Base-by-base conservation (phyloP, 2,113 vertebrate species). In the Tachycineta bicolor region DNA sequence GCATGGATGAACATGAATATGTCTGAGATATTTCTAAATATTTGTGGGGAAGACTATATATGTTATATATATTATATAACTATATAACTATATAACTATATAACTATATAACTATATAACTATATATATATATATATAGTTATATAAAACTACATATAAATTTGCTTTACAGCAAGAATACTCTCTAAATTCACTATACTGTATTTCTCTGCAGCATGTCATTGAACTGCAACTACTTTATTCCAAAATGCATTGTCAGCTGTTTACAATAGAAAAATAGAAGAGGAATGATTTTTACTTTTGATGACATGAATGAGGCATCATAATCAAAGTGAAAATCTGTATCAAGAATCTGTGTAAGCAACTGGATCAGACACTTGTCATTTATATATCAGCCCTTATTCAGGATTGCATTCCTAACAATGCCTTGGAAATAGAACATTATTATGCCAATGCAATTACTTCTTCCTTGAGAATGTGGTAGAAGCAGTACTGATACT, bases 381-480 rank as follows among this genome's bases (percentile, higher is more conserved):
- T 93, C 77, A 96, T 97, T 97, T 96, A 87, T 69, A 91, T 19
- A 76, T 28, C 64, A 95, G 76, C 58, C 73, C 58, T 96, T 93
- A 94, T 75, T 92, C 80, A 94, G n/a, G 62, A 55, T 65, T 94
- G 49, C 55, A 75, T 96, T 97, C 39, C 77, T 95, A 96, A 93
- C 86, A 96, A 87, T 83, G 74, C 20, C 49, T 89, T 92, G 62
- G 64, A 71, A 94, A 85, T 90, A 74, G 31, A 79, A 93, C 79
- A 93, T 95, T 94, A 93, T 95, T 96, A 77, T 76, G 78, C 34
- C 76, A 58, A 43, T 67, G 52, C 64, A 94, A 82, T 97, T 97
- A 93, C 19, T 94, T 67, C 67, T 97, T 96, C 95, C 78, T 70
- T 93, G 56, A 83, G 55, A 83, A 60, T 46, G 37, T 55, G 50